Percentiles rank a stretch among this genome's conserved stretches.
These are phyloP conservation scores for Sebastes variabilis DNA, from an alignment of 2,797 vertebrate species.

Conservation along the genomic window DNA sequence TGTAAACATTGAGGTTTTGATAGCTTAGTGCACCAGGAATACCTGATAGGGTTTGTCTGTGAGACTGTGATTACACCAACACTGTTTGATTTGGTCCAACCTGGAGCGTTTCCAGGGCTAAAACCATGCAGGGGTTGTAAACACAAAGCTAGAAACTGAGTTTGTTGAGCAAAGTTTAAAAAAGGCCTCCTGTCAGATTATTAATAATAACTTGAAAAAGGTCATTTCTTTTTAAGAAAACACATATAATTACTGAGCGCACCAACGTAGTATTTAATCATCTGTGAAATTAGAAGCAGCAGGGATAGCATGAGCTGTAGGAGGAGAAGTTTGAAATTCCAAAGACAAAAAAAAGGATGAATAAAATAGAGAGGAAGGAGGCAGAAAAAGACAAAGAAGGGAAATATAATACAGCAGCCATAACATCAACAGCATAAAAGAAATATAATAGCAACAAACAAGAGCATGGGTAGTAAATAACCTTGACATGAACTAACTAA, in stretches of 20 bases:
- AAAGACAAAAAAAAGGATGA: neutral
- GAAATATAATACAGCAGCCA: neutral
- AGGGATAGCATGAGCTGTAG: neutral
- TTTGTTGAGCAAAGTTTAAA: neutral
- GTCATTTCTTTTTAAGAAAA: neutral
- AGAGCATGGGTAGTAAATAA: neutral
- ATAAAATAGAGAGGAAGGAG: neutral
- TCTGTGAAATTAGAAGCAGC: constrained; percentile 19
- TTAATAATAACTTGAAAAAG: constrained; percentile 11
- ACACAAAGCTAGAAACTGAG: neutral
- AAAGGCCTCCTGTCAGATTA: neutral
- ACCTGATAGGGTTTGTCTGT: constrained; percentile 2
- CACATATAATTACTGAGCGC: neutral
- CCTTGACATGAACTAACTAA: neutral
- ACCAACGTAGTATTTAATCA: constrained; percentile 11
- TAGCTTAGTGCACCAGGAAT: neutral
- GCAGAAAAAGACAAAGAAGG: neutral
- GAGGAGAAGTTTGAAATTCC: neutral
- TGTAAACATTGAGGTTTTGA: constrained; percentile 2
- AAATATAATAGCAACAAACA: neutral
- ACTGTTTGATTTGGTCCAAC: constrained; percentile 9
- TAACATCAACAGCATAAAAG: neutral
- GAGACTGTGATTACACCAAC: constrained; percentile 6
- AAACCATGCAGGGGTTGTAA: neutral
- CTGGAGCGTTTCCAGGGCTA: neutral